Evolutionary conservation across 2,113 vertebrate species (phyloP), one percentile per base, ranked within the genome.

Genomic region (Charina bottae): DNA sequence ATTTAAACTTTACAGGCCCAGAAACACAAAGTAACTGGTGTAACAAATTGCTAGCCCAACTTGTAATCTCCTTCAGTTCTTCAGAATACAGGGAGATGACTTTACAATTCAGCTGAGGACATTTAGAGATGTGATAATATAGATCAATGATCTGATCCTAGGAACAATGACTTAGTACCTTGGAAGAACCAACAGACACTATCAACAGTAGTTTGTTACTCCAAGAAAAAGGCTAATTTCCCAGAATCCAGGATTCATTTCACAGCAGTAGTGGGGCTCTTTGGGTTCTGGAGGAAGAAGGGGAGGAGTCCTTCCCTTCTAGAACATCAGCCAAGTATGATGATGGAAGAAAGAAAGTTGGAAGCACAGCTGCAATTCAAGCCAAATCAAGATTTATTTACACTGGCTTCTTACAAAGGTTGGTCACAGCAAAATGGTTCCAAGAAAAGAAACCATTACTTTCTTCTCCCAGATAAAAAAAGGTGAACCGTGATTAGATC

Each of bases 371-470:
- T 4, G 19, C 11, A 64, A 87, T 92, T 4, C 33, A 5, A 90
- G 49, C 49, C 6, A 7, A 49, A 49, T 49, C 49, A 49, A 49
- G 49, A 49, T 7, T 49, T 2, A 49, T 91, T 94, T 23, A 26
- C 56, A 72, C 24, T 28, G 54, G 4, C 6, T 94, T 84, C 92
- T 33, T 94, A 68, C 94, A 88, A 21, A 96, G 90, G 49, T 95
- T 93, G 37, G 85, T 89, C 92, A 87, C 60, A 89, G 84, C 24
- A 94, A 49, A 94, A 95, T 94, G 91, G 89, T 54, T 6, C 84
- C 89, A 93, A 87, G 93, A 94, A 6, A 28, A 55, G 9, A 10
- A 1, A 49, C 49, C 49, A 49, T 49, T 49, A 49, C 49, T 49
- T 49, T 49, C 49, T 49, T 49, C 49, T 49, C 2, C 24, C 8